phyloP scores from a whole-genome alignment of 2,888 invertebrate genomes.

The Boloria selene region DNA sequence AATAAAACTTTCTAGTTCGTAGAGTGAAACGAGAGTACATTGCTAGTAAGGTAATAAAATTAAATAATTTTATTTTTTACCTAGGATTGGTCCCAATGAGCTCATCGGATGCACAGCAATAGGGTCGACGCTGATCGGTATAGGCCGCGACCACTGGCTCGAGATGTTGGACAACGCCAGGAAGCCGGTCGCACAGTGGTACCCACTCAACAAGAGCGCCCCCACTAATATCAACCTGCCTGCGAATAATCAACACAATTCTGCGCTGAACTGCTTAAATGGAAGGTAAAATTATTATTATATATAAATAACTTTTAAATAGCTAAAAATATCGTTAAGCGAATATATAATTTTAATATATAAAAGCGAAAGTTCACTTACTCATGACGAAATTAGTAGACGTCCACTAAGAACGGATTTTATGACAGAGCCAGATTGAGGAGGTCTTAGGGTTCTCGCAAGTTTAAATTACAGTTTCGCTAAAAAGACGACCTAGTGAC shows the following conservation, averaged over 20 bases:
- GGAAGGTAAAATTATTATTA: constrained; percentile 79
- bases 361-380: too few relatives aligned
- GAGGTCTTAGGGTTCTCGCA: too few relatives aligned
- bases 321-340: too few relatives aligned
- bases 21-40: too few relatives aligned
- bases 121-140: constrained; percentile 88
- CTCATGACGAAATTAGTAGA: too few relatives aligned
- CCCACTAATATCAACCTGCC: constrained; percentile 83
- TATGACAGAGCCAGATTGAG: too few relatives aligned
- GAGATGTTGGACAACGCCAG: constrained; percentile 92
- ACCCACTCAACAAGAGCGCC: constrained; percentile 87
- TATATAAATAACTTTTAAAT: too few relatives aligned
- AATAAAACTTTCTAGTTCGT: too few relatives aligned
- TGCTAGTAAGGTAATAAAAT: neutral
- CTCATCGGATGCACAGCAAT: constrained; percentile 93
- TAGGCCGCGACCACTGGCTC: constrained; percentile 92
- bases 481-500: too few relatives aligned
- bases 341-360: too few relatives aligned
- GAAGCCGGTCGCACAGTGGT: constrained; percentile 93
- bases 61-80: constrained; percentile 13
- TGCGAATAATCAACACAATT: constrained; percentile 79
- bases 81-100: constrained; percentile 93
- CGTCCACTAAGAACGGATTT: too few relatives aligned
- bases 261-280: constrained; percentile 86
- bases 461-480: too few relatives aligned